Evolutionary conservation across 2,113 vertebrate species (phyloP).

Genomic region (Trematomus loennbergii): DNA sequence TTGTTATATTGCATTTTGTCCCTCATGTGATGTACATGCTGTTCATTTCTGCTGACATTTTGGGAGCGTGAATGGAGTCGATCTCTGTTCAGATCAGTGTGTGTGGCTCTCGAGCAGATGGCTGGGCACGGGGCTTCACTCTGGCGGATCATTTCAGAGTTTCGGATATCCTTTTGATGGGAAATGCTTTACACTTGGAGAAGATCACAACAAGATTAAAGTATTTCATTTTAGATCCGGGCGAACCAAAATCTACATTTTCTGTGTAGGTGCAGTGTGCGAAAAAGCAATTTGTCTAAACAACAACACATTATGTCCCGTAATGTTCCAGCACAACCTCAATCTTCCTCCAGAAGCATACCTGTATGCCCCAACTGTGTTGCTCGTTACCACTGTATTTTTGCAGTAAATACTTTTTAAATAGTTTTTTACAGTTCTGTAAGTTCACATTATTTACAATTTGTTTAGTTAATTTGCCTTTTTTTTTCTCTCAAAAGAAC

Average conservation of each 20-base stretch:
- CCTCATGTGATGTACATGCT: not conserved
- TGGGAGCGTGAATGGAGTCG: slow-evolving; percentile 26
- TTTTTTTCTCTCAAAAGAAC: no score
- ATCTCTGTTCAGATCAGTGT: slow-evolving; percentile 27
- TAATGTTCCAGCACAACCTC: no score
- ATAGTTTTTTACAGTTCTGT: no score
- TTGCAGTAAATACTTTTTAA: no score
- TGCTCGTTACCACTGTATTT: no score
- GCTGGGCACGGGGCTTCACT: slow-evolving; percentile 13
- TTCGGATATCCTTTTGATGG: slow-evolving; percentile 25
- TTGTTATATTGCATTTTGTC: not conserved
- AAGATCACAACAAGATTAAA: slow-evolving; percentile 30
- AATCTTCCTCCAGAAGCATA: no score
- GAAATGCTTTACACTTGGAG: slow-evolving; percentile 22
- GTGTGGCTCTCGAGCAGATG: slow-evolving; percentile 38
- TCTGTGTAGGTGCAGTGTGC: slow-evolving; percentile 9
- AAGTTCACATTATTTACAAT: no score
- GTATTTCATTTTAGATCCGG: slow-evolving; percentile 13
- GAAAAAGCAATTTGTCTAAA: no score
- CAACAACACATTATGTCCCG: no score
- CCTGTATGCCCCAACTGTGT: no score
- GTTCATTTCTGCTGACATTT: slow-evolving; percentile 13
- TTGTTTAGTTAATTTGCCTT: no score
- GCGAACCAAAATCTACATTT: slow-evolving; percentile 20
- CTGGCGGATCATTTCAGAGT: slow-evolving; percentile 29